Conservation (phyloP, 1,140 invertebrate species). For the Leptinotarsa undecemlineata region DNA sequence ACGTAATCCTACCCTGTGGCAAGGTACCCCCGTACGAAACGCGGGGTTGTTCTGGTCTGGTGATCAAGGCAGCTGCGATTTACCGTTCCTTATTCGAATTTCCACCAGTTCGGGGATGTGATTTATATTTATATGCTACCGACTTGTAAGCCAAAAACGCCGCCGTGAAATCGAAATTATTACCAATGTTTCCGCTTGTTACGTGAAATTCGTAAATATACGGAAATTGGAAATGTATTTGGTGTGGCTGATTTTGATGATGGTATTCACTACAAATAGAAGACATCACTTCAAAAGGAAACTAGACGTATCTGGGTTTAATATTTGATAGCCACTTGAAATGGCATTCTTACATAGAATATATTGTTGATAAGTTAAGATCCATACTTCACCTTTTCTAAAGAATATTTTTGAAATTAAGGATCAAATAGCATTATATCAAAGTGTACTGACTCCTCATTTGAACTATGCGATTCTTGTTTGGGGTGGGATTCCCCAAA, state of each 20-base stretch:
- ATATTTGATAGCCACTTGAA: too few relatives aligned
- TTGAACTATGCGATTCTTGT: too few relatives aligned
- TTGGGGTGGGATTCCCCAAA: too few relatives aligned
- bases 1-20: slow-evolving; percentile 32
- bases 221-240: slow-evolving; percentile 14
- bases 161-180: slow-evolving; percentile 22
- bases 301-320: too few relatives aligned
- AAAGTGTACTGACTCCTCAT: too few relatives aligned
- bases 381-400: too few relatives aligned
- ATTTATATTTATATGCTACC: slow-evolving; percentile 16
- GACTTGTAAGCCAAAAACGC: slow-evolving; percentile 9
- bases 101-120: slow-evolving; percentile 20
- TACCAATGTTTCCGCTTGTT: slow-evolving; percentile 24
- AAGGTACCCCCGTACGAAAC: slow-evolving; percentile 23
- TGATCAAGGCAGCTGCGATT: slow-evolving; percentile 49
- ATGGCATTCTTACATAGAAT: too few relatives aligned
- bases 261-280: background rate
- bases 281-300: too few relatives aligned
- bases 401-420: too few relatives aligned
- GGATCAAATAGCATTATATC: too few relatives aligned
- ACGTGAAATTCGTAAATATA: slow-evolving; percentile 10
- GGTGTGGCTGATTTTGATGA: background rate
- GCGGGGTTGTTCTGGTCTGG: slow-evolving; percentile 49
- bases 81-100: slow-evolving; percentile 20
- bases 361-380: too few relatives aligned